Evolutionary conservation across 2,888 invertebrate genomes (phyloP).

Genomic region (Drosophila pseudotalamancana): DNA sequence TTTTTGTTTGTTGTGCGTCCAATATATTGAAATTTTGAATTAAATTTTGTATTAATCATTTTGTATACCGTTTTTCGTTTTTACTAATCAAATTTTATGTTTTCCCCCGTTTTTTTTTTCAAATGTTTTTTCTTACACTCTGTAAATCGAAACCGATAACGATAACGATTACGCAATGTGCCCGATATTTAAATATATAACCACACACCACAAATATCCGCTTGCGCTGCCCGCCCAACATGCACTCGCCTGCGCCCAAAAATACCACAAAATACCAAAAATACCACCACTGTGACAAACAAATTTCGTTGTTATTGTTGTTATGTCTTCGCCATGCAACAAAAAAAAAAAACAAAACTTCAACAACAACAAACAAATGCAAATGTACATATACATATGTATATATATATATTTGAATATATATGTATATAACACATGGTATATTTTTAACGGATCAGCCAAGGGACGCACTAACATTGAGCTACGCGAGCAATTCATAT

Average conservation of each 20-base stretch:
- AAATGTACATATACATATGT: slow-evolving; percentile 13
- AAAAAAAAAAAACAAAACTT: slow-evolving; percentile 30
- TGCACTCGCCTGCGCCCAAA: slow-evolving; percentile 66
- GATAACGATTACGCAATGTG: slow-evolving; percentile 70
- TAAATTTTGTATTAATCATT: slow-evolving; percentile 52
- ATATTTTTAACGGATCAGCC: slow-evolving; percentile 86
- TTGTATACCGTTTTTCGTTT: slow-evolving; percentile 66
- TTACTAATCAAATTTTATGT: slow-evolving; percentile 76
- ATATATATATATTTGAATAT: slow-evolving; percentile 25
- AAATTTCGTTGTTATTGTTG: slow-evolving; percentile 76
- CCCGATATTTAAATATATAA: slow-evolving; percentile 32
- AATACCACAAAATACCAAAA: slow-evolving; percentile 41
- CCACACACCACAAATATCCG: slow-evolving; percentile 35
- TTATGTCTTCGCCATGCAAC: slow-evolving; percentile 67
- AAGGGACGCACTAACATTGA: slow-evolving; percentile 99
- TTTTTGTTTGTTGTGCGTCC: slow-evolving; percentile 40
- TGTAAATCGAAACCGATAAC: slow-evolving; percentile 85
- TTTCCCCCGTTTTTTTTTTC: slow-evolving; percentile 61
- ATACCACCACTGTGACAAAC: slow-evolving; percentile 49
- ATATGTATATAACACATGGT: slow-evolving; percentile 16
- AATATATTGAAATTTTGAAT: slow-evolving; percentile 24
- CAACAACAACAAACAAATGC: slow-evolving; percentile 26
- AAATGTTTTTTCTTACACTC: slow-evolving; percentile 36
- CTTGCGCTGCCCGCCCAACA: slow-evolving; percentile 59
- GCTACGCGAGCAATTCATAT: slow-evolving; percentile 99